Evolutionary conservation across 2,797 vertebrate genomes (phyloP).

Genomic region (Salarias fasciatus): DNA sequence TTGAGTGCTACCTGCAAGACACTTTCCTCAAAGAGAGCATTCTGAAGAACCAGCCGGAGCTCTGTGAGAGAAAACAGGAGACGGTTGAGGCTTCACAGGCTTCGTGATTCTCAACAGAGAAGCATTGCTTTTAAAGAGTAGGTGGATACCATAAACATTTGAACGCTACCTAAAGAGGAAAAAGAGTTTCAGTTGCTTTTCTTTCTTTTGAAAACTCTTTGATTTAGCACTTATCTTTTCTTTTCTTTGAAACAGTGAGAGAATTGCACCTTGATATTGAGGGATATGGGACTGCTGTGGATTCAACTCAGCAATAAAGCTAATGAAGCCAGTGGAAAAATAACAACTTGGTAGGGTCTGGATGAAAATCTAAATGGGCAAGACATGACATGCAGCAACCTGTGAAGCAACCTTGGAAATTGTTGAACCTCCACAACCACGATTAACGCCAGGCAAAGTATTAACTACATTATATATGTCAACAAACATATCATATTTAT

Average conservation of each 20-base stretch:
- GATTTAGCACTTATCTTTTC: too few species aligned
- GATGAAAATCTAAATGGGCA: conserved; percentile 33
- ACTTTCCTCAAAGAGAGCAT: conserved; percentile 59
- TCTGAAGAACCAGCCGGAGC: conserved; percentile 52
- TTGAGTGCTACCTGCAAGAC: conserved; percentile 66
- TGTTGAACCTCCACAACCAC: conserved; percentile 11
- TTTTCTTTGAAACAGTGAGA: too few species aligned
- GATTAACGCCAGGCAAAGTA: conserved; percentile 14
- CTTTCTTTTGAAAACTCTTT: neutral
- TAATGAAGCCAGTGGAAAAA: conserved; percentile 9
- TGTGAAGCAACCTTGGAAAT: conserved; percentile 47
- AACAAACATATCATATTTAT: neutral
- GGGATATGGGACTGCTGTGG: neutral
- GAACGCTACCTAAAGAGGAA: neutral
- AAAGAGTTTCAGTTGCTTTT: conserved; percentile 6
- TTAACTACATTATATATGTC: neutral
- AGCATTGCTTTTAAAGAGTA: conserved; percentile 6
- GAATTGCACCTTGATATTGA: neutral
- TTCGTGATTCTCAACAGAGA: conserved; percentile 14
- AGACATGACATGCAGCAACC: conserved; percentile 57
- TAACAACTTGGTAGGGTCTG: conserved; percentile 22
- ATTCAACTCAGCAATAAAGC: neutral
- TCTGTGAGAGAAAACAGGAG: conserved; percentile 54
- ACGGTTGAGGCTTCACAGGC: conserved; percentile 45
- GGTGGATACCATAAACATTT: conserved; percentile 35